Evolutionary conservation across 2,113 vertebrate species (phyloP), one percentile per base, ranked within the genome.

Genomic region (Edolisoma coerulescens): DNA sequence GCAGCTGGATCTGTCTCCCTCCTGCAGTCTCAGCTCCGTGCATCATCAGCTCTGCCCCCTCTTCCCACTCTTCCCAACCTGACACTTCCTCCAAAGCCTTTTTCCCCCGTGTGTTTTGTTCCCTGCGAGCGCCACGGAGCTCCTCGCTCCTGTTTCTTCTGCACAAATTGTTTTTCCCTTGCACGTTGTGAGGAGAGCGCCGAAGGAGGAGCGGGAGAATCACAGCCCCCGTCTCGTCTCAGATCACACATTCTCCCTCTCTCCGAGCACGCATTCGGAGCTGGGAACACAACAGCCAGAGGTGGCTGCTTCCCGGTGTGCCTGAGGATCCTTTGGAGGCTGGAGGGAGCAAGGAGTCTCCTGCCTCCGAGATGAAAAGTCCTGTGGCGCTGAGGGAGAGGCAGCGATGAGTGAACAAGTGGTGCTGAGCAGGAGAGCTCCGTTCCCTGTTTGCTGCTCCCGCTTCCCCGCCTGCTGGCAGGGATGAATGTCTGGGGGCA

Each of bases 81-180:
- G 77, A 79, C 69, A 28, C 41, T 90, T 89, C 47, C 73, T 75
- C 78, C 32, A 60, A 61, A 92, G 53, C 50, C 76, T 44, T 54
- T 69, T 84, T 39, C 23, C 16, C 24, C 61, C 4, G 17, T 80
- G 93, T 86, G 75, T 39, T 93, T 69, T 57, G 61, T 28, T 95
- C 92, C 42, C 74, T 61, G 80, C n/a, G 8, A 80, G 59, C 3
- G 0, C 7, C 2, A 15, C 1, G 0, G 20, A 81, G 44, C 77
- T 84, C 84, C 44, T 27, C 2, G 44, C 77, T 89, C 67, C 74
- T 2, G 44, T 45, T 93, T 39, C 53, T 69, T 22, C 53, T 50
- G 70, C 89, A 87, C 84, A 94, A 94, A 91, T 82, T 82, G 84
- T 18, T 84, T 84, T 84, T 54, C 47, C 65, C 74, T 60, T 17